Evolutionary conservation across 2,113 vertebrate species (phyloP).

Genomic region (Alaudala cheleensis): DNA sequence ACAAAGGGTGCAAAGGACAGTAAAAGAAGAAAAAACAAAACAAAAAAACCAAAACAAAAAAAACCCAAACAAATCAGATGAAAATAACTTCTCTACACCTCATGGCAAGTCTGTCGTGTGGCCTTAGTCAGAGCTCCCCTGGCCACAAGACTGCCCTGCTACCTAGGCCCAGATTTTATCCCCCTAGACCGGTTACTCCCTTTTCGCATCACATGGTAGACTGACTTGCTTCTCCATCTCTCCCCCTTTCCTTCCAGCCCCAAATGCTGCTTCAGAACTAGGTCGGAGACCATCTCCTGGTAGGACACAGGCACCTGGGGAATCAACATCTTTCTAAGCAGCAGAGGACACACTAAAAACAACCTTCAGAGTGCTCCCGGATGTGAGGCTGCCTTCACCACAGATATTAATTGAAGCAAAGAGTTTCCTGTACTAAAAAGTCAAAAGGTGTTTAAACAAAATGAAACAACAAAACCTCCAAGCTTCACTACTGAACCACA

Average conservation of each 20-base stretch:
- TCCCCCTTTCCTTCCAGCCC: background rate
- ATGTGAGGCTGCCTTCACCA: background rate
- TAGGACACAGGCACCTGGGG: background rate
- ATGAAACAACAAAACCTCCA: background rate
- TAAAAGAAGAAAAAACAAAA: no score
- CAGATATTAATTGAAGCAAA: background rate
- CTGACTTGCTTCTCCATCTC: background rate
- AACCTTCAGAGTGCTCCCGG: background rate
- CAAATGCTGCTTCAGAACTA: background rate
- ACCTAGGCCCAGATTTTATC: background rate
- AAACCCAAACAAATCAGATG: background rate
- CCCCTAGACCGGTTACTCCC: background rate
- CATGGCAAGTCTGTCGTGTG: background rate
- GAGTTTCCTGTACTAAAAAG: background rate
- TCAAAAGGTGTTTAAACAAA: background rate
- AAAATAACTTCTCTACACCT: background rate
- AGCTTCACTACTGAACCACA: background rate
- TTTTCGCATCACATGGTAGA: background rate
- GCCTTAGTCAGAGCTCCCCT: background rate
- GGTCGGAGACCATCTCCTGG: background rate
- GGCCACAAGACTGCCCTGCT: fast-evolving
- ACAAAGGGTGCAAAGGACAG: background rate
- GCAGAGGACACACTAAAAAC: background rate
- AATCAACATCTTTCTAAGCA: background rate
- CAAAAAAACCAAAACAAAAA: no score